phyloP scores from a whole-genome alignment of 2,888 invertebrate species.

The Nomada hirtipes region DNA sequence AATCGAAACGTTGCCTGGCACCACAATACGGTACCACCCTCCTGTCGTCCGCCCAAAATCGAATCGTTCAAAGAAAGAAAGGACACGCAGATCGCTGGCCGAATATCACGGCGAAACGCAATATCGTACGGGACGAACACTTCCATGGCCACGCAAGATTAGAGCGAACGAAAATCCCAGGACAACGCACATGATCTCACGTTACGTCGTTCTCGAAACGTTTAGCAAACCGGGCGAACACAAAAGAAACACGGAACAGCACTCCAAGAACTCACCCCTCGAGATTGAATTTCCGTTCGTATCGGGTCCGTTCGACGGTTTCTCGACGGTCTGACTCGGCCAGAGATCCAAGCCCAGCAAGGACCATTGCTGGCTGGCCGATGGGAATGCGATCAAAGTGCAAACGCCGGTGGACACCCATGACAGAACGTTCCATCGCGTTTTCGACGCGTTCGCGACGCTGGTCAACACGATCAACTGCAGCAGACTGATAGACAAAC shows the following conservation, averaged over 20 bases:
- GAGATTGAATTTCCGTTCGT: conserved; percentile 40
- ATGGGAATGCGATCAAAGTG: conserved; percentile 52
- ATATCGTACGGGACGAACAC: background rate
- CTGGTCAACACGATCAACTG: conserved; percentile 20
- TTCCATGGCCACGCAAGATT: background rate
- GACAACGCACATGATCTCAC: background rate
- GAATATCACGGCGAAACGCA: background rate
- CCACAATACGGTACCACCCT: background rate
- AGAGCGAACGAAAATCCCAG: background rate
- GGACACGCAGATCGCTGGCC: background rate
- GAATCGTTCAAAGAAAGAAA: background rate
- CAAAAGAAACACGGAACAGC: conserved; percentile 15
- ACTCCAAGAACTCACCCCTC: conserved; percentile 55
- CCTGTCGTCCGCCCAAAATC: background rate
- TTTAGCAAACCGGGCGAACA: background rate
- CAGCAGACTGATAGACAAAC: conserved; percentile 14
- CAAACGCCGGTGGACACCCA: conserved; percentile 37
- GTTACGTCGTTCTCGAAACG: background rate
- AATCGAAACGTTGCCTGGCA: background rate
- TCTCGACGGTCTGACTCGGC: conserved; percentile 26
- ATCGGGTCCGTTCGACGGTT: conserved; percentile 21
- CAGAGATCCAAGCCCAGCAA: conserved; percentile 53
- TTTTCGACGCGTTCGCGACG: conserved; percentile 3
- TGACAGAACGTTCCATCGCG: conserved; percentile 26
- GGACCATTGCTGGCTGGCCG: conserved; percentile 62